Percentiles rank a stretch among this genome's conserved stretches.
These are phyloP conservation scores for Streblospio benedicti DNA, from an alignment of 1,140 invertebrate genomes.

Conservation along the genomic window DNA sequence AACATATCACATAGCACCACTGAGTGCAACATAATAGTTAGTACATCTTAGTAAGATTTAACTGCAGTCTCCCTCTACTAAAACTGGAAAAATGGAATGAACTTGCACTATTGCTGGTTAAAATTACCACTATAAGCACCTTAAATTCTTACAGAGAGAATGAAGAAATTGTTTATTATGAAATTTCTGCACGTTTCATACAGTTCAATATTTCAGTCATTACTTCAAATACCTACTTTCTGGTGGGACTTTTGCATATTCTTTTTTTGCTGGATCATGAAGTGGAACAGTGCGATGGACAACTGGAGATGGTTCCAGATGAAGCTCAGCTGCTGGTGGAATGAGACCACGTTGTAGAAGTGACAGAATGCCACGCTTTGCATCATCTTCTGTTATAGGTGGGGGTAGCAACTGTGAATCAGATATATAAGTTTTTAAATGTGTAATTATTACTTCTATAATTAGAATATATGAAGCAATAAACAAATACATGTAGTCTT, in stretches of 20 bases:
- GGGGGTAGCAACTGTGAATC: slow-evolving; percentile 37
- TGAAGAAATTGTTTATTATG: too few species aligned
- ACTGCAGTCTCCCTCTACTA: too few species aligned
- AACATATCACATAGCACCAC: too few species aligned
- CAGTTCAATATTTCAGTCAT: too few species aligned
- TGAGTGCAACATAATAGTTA: too few species aligned
- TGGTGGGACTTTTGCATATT: slow-evolving; percentile 25
- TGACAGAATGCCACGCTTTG: slow-evolving; percentile 42
- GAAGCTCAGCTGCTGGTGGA: slow-evolving; percentile 41
- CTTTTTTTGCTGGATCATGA: slow-evolving; percentile 30
- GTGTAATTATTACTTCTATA: background rate
- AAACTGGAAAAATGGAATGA: too few species aligned
- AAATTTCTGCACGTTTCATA: too few species aligned
- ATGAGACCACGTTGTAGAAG: slow-evolving; percentile 44
- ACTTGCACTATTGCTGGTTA: too few species aligned
- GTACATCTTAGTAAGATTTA: too few species aligned
- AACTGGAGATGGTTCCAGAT: slow-evolving; percentile 45
- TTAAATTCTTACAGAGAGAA: too few species aligned
- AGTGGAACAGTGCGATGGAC: slow-evolving; percentile 29
- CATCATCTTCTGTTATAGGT: slow-evolving; percentile 42
- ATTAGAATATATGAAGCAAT: background rate
- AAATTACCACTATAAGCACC: too few species aligned
- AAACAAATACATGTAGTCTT: background rate
- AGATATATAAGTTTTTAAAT: background rate
- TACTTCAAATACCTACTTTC: too few species aligned